phyloP scores from a whole-genome alignment of 2,888 invertebrate genomes.

The Rhynchonema sp. region DNA sequence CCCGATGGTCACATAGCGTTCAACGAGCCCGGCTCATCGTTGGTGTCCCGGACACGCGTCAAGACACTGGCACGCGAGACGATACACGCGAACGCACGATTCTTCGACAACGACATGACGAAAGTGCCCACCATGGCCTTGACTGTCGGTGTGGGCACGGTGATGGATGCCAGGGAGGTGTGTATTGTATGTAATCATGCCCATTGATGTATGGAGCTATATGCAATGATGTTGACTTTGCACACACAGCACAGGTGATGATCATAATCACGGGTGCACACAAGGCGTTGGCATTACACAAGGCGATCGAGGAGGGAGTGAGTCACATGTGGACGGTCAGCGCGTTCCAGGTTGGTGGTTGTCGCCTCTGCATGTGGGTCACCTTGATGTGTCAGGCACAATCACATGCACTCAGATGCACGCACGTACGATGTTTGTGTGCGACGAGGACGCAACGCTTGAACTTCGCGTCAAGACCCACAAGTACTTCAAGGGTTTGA shows the following conservation, averaged over 20 bases:
- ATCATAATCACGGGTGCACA: slow-evolving; percentile 87
- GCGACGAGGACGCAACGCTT: slow-evolving; percentile 89
- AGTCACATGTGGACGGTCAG: slow-evolving; percentile 99
- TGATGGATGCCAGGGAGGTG: slow-evolving; percentile 96
- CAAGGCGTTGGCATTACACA: slow-evolving; percentile 85
- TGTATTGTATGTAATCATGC: too few relatives aligned
- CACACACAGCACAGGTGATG: too few relatives aligned
- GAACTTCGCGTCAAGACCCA: slow-evolving; percentile 82
- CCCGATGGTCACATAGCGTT: slow-evolving; percentile 99
- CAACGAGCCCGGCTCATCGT: slow-evolving; percentile 92
- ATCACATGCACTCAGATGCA: slow-evolving; percentile 36
- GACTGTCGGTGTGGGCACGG: slow-evolving; percentile 94
- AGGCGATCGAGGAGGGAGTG: slow-evolving; percentile 92
- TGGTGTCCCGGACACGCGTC: slow-evolving; percentile 79
- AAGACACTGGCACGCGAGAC: slow-evolving; percentile 93
- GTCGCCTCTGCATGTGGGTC: neutral
- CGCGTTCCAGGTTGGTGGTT: slow-evolving; percentile 52
- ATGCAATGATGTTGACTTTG: too few relatives aligned
- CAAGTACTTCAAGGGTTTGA: slow-evolving; percentile 68
- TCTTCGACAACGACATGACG: slow-evolving; percentile 76
- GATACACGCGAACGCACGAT: slow-evolving; percentile 84
- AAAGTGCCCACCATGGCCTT: slow-evolving; percentile 74
- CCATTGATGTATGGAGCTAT: too few relatives aligned
- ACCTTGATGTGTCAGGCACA: neutral
- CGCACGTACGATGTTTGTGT: slow-evolving; percentile 69